Conservation (phyloP, 2,797 vertebrate genomes). For the Myotis daubentonii region DNA sequence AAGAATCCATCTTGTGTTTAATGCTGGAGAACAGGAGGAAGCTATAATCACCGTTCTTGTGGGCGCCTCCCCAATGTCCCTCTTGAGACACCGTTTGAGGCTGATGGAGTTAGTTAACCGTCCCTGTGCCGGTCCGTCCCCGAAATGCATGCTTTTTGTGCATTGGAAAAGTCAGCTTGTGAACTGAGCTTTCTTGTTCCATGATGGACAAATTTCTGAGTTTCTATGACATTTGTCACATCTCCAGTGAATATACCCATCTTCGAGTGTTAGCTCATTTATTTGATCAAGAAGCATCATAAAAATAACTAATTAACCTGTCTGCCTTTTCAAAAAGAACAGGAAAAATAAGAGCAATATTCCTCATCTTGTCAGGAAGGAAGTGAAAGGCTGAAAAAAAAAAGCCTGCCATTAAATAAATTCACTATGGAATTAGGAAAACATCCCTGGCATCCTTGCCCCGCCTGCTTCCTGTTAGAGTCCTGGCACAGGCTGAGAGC, state of each 20-base stretch:
- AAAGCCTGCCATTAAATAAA: background rate
- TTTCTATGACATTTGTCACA: background rate
- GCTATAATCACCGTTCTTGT: background rate
- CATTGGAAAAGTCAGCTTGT: background rate
- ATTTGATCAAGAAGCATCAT: background rate
- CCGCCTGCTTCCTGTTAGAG: background rate
- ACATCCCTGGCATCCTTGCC: background rate
- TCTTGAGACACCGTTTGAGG: background rate
- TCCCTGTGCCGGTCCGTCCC: background rate
- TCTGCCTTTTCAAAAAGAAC: conserved; percentile 11
- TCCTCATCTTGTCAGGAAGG: background rate
- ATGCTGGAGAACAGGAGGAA: conserved; percentile 5
- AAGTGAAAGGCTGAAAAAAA: background rate
- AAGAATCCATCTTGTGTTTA: conserved; percentile 40
- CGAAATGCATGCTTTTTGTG: background rate
- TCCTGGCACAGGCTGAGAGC: background rate
- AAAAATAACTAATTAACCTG: background rate
- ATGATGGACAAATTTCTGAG: background rate
- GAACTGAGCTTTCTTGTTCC: background rate
- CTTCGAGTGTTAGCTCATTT: background rate
- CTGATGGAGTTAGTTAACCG: background rate
- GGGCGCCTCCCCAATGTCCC: background rate
- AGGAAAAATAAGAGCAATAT: background rate
- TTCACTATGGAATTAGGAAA: background rate
- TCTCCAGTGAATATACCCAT: background rate